Evolutionary conservation across 2,888 invertebrate genomes (phyloP), one percentile per base, ranked within the genome.

Genomic region (Pristionchus fissidentatus): DNA sequence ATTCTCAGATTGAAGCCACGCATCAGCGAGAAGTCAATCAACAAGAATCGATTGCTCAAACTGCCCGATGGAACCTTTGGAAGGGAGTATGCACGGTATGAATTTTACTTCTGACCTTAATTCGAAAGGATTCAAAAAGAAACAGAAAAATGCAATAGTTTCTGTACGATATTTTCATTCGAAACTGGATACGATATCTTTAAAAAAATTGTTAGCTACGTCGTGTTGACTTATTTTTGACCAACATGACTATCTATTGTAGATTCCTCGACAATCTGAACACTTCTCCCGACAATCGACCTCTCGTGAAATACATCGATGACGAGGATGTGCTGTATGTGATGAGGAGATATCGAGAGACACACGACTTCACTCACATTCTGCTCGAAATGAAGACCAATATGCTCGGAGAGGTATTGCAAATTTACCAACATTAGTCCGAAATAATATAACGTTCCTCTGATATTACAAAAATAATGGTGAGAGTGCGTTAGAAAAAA

Each of bases 351-450:
- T 99, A 99, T 93, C 95, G 99, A 87, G 98, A 99, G 94, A 95
- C 96, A 13, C 99, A 99, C 93, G 99, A 99, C 94, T 94, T 99
- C 87, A 95, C 96, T 84, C 99, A 99, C 93, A 95, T 97, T 0
- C 94, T 96, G 29, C 94, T 98, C 60, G 95, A 95, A 88, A 97
- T 98, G 97, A 97, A 96, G 55, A 97, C 97, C 19, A 96, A 96
- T 90, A 89, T 89, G 89, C 93, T 97, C 52, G 93, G 95, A 81
- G 95, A 98, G 95, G 97, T 97, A 35, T 26, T 19, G 35, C 35
- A 26, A 46, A 19, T 22, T 26, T 38, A n/a, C n/a, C n/a, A n/a
- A n/a, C n/a, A n/a, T n/a, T n/a, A n/a, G 66, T 13, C 32, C 70
- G 15, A n/a, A n/a, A n/a, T n/a, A n/a, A n/a, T n/a, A n/a, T n/a